phyloP scores from a whole-genome alignment of 2,113 vertebrate species.

The Carassius auratus region DNA sequence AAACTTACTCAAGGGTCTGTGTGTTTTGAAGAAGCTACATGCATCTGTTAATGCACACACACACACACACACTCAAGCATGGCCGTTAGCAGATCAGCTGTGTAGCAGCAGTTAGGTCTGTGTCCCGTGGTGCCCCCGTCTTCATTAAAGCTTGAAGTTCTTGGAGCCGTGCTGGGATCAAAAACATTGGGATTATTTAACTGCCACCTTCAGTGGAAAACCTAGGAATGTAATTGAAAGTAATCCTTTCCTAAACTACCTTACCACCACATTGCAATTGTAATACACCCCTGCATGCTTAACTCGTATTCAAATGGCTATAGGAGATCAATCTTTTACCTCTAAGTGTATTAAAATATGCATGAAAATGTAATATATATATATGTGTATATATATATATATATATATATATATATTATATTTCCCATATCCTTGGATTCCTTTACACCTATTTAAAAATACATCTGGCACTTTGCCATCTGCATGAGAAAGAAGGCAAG shows the following conservation, averaged over 20 bases:
- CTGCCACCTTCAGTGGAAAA: constrained; percentile 8
- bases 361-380: neutral
- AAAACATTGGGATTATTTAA: constrained; percentile 21
- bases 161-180: neutral
- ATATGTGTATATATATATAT: neutral
- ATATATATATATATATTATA: too few relatives aligned
- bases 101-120: neutral
- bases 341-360: neutral
- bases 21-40: neutral
- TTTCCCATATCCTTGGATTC: neutral
- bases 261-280: neutral
- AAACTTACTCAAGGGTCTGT: neutral
- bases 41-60: neutral
- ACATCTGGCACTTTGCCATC: neutral
- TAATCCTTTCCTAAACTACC: constrained; percentile 16
- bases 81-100: neutral
- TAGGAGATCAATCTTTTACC: neutral
- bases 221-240: constrained; percentile 9
- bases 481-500: neutral
- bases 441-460: constrained; percentile 2
- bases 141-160: constrained; percentile 23
- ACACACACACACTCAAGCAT: neutral
- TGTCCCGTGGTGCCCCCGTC: neutral
- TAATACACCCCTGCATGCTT: neutral
- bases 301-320: neutral